Evolutionary conservation across 2,113 vertebrate species (phyloP).

Genomic region (Pleuronectes platessa): DNA sequence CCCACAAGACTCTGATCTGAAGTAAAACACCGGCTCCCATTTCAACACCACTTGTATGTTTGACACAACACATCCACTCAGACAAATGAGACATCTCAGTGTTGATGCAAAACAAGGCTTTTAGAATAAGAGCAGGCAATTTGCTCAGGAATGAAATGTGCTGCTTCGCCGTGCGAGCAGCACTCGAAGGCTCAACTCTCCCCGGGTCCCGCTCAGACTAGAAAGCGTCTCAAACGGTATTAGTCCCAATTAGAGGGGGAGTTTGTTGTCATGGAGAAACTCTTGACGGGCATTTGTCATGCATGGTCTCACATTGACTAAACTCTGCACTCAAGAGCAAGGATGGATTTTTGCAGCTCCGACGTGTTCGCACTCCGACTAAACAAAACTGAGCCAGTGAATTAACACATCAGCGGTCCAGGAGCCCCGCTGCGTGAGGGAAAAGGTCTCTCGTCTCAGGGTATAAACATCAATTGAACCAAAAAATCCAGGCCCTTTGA

Average conservation of each 20-base stretch:
- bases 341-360: not conserved
- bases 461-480: slow-evolving; percentile 11
- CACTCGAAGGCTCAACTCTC: slow-evolving; percentile 2
- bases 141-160: slow-evolving; percentile 4
- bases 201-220: not conserved
- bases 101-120: not conserved
- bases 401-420: slow-evolving; percentile 6
- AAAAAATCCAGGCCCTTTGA: slow-evolving; percentile 28
- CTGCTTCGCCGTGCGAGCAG: not conserved
- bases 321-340: slow-evolving; percentile 1
- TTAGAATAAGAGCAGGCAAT: slow-evolving; percentile 14
- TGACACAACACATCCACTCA: slow-evolving; percentile 10
- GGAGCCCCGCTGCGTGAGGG: slow-evolving; percentile 11
- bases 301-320: slow-evolving; percentile 10
- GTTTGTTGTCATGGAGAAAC: slow-evolving; percentile 26
- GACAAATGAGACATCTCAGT: not conserved
- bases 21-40: slow-evolving; percentile 1
- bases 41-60: slow-evolving; percentile 10
- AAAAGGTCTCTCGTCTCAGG: slow-evolving; percentile 13
- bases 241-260: not conserved
- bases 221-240: slow-evolving; percentile 5
- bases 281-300: not conserved
- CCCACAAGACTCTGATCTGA: not conserved
- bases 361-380: slow-evolving; percentile 7
- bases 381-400: slow-evolving; percentile 30